Conservation (phyloP, 1,140 invertebrate species). For the Drosophila azteca region DNA sequence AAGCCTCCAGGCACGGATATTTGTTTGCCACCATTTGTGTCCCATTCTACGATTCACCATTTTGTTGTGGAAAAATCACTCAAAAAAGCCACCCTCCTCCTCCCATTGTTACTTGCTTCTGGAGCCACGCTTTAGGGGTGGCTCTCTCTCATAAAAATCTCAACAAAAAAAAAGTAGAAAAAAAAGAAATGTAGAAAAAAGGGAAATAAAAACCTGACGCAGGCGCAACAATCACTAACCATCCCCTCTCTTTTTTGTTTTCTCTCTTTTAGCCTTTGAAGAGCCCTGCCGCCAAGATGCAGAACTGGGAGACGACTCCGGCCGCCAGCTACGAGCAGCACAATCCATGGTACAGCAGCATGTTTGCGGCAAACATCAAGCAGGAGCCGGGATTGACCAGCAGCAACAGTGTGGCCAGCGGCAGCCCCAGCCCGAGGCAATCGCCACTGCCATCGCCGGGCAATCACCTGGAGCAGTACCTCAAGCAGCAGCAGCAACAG, state of each 20-base stretch:
- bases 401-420: conserved; percentile 56
- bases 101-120: too few species aligned
- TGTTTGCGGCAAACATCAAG: conserved; percentile 77
- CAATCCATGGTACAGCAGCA: conserved; percentile 79
- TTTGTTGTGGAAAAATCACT: conserved; percentile 63
- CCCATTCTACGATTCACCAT: conserved; percentile 23
- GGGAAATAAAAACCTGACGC: conserved; percentile 60
- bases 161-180: conserved; percentile 47
- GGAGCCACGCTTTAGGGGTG: conserved; percentile 57
- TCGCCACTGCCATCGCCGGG: conserved; percentile 57
- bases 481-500: conserved; percentile 69
- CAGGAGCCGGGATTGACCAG: conserved; percentile 65
- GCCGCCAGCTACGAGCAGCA: conserved; percentile 79
- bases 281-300: conserved; percentile 70
- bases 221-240: conserved; percentile 59
- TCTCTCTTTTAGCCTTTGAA: conserved; percentile 6
- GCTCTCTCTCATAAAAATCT: conserved; percentile 43
- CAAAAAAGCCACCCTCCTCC: conserved; percentile 46
- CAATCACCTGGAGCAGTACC: conserved; percentile 71
- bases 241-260: conserved; percentile 13
- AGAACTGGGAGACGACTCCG: conserved; percentile 82
- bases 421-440: conserved; percentile 51
- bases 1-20: conserved; percentile 9
- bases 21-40: conserved; percentile 18
- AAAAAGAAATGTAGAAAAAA: conserved; percentile 27